Base-by-base conservation (phyloP, 2,888 invertebrate genomes). In the Axea sp. region DNA sequence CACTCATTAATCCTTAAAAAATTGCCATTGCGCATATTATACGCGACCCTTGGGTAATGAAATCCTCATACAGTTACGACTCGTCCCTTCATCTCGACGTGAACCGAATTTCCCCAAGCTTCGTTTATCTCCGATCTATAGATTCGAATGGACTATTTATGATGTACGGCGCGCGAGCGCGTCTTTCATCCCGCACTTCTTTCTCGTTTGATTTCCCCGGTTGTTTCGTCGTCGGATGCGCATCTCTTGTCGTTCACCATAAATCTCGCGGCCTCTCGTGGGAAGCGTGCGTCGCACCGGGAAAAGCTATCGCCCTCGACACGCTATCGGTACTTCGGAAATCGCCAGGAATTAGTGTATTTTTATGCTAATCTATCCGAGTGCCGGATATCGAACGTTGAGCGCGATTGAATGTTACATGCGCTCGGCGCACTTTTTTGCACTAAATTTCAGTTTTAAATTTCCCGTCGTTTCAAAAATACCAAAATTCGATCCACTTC, bases 81-180 rank as follows among this genome's bases (percentile, higher is more conserved):
- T 19, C 22, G 14, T 15, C 62, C 49, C 37, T 14, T 24, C 45
- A 7, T 8, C 47, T 35, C 51, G 28, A 26, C n/a, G 9, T 24
- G 12, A 28, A 53, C 11, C 33, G 41, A 55, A 49, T 71, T 57
- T 57, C 67, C 71, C 64, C 62, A 26, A 8, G 59, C 69, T 59
- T 74, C 41, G 75, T 80, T 81, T 82, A 83, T 82, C 83, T 76
- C 55, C 73, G 76, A 84, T 84, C 81, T 82, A 79, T 77, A 77
- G 79, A 79, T 76, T 81, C 80, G 78, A 82, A 83, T 82, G 76
- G 80, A 73, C 82, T 83, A 84, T 84, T 84, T 82, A 83, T 77
- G 81, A 77, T 76, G 74, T 72, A 67, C 62, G 41, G 28, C 59
- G 57, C 45, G 22, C 57, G 64, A 51, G 60, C 57, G 57, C 62